A percentile compares a stretch with the other conserved stretches of the same genome.
Conservation (phyloP, 2,113 vertebrate species). For the Bufo bufo region DNA sequence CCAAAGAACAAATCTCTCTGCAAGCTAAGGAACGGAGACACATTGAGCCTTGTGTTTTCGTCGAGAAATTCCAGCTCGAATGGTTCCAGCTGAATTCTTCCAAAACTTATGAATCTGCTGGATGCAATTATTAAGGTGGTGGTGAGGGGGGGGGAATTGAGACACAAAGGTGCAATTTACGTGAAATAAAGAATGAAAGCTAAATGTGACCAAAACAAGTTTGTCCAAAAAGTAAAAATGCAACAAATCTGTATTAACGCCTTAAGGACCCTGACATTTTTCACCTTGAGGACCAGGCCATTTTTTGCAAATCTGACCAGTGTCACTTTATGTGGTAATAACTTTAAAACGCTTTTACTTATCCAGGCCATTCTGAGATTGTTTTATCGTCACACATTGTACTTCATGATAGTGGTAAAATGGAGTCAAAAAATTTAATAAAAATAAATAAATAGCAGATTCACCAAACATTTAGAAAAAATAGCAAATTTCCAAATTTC, state of each 20-base stretch:
- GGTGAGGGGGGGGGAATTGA: neutral
- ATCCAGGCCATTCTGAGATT: too few relatives aligned
- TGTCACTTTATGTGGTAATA: too few relatives aligned
- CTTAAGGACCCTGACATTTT: too few relatives aligned
- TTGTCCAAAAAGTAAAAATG: neutral
- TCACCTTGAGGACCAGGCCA: too few relatives aligned
- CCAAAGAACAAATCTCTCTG: slow-evolving; percentile 34
- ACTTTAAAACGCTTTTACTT: too few relatives aligned
- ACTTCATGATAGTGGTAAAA: too few relatives aligned
- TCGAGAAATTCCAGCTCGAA: neutral
- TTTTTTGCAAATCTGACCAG: too few relatives aligned
- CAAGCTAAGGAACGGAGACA: slow-evolving; percentile 23
- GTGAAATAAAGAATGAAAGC: neutral
- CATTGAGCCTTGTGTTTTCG: slow-evolving; percentile 4
- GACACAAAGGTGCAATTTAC: neutral
- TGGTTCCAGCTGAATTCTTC: slow-evolving; percentile 33
- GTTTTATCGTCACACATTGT: too few relatives aligned
- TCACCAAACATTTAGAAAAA: too few relatives aligned
- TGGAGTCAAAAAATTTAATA: too few relatives aligned
- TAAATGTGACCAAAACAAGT: neutral
- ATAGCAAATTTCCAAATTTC: too few relatives aligned
- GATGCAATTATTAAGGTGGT: neutral
- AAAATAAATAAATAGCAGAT: too few relatives aligned
- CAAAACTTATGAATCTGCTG: slow-evolving; percentile 20
- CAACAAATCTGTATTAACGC: neutral